Percentiles rank a stretch among this genome's conserved stretches.
Evolutionary conservation across 2,888 invertebrate species (phyloP).

Genomic region (Galerucella calmariensis): DNA sequence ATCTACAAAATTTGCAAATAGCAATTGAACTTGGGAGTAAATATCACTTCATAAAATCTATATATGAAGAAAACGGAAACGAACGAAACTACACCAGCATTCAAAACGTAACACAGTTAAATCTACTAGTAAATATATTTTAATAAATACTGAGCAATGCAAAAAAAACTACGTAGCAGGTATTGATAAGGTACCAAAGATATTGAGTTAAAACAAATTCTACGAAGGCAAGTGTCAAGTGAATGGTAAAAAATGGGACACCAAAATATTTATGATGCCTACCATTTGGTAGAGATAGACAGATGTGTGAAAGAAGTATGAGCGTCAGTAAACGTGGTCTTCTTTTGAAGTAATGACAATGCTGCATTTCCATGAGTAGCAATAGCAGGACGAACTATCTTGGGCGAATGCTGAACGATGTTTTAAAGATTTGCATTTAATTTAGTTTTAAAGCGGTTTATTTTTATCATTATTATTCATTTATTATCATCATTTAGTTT

Average conservation of each 20-base stretch:
- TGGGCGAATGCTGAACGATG: slow-evolving; percentile 60
- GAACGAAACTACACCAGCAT: slow-evolving; percentile 50
- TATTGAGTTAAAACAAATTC: slow-evolving; percentile 32
- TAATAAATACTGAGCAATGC: slow-evolving; percentile 35
- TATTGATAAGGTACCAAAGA: slow-evolving; percentile 27
- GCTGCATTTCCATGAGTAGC: slow-evolving; percentile 64
- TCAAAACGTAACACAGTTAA: slow-evolving; percentile 33
- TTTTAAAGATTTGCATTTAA: slow-evolving; percentile 46
- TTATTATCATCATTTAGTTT: slow-evolving; percentile 34
- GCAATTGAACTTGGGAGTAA: slow-evolving; percentile 4
- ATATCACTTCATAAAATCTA: slow-evolving; percentile 20
- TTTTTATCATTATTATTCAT: slow-evolving; percentile 47
- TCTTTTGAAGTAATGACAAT: slow-evolving; percentile 62
- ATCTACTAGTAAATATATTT: slow-evolving; percentile 38
- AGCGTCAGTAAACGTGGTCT: slow-evolving; percentile 63
- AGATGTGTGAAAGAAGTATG: slow-evolving; percentile 65
- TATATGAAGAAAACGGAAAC: slow-evolving; percentile 42
- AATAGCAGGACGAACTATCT: slow-evolving; percentile 55
- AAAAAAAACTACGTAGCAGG: slow-evolving; percentile 40
- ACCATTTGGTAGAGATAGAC: slow-evolving; percentile 66
- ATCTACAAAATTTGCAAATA: background rate
- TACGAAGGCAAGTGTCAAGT: slow-evolving; percentile 35
- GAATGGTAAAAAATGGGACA: slow-evolving; percentile 41
- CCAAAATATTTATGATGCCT: slow-evolving; percentile 51
- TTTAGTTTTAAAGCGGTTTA: slow-evolving; percentile 41